A percentile compares a stretch with the other conserved stretches of the same genome.
Conservation (phyloP, 2,888 invertebrate species). For the Pheosia tremula region DNA sequence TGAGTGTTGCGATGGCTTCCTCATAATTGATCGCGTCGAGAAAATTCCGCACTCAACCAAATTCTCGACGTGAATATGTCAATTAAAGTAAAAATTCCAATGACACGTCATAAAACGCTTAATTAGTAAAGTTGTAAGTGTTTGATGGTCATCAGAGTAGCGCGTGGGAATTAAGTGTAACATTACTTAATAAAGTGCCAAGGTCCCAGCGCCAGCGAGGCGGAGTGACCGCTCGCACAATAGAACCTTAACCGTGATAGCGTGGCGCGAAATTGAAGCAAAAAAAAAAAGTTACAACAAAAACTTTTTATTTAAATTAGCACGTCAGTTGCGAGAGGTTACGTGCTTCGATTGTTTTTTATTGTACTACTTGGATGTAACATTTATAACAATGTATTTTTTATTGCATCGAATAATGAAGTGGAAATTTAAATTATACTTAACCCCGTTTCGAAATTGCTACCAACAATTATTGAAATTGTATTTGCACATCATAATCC, state of each 20-base stretch:
- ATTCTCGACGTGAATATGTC: constrained; percentile 1
- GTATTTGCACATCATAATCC: neutral
- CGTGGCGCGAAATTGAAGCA: constrained; percentile 4
- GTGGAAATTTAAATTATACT: constrained; percentile 1
- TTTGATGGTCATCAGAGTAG: constrained; percentile 19
- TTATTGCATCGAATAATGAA: neutral
- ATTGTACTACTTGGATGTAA: constrained; percentile 2
- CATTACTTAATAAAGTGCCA: constrained; percentile 21
- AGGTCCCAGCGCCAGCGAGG: constrained; percentile 23
- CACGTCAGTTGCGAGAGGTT: constrained; percentile 6
- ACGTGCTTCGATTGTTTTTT: constrained; percentile 7
- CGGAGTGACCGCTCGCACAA: neutral
- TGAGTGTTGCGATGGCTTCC: neutral
- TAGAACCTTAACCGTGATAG: constrained; percentile 7
- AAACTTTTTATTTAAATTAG: constrained; percentile 6
- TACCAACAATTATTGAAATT: neutral
- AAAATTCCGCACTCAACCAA: neutral
- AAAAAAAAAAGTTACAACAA: constrained; percentile 2
- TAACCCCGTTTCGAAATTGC: constrained; percentile 2
- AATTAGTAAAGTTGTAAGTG: constrained; percentile 27
- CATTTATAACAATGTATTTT: constrained; percentile 4
- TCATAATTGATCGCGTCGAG: neutral
- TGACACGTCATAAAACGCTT: constrained; percentile 19
- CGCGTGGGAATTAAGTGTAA: constrained; percentile 37
- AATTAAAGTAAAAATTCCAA: constrained; percentile 42